Base-by-base conservation (phyloP, 2,113 vertebrate species). In the Larimichthys crocea region DNA sequence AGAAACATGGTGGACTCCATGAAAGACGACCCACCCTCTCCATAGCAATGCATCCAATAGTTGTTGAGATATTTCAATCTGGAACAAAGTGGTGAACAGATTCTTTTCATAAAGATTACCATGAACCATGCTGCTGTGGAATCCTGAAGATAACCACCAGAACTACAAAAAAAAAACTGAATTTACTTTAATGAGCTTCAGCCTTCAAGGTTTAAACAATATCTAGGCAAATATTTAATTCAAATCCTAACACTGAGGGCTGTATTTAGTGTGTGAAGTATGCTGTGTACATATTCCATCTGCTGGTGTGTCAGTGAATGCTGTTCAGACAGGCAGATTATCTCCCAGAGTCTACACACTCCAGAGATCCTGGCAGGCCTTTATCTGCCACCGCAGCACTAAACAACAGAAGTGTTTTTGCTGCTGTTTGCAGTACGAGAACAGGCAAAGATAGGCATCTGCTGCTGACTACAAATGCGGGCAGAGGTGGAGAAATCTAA, bases 401-500 rank as follows among this genome's bases (percentile, higher is more conserved):
- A 87, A 70, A 83, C 84, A 88, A 89, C 88, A 89, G 24, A 29
- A 76, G 77, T 89, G 90, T 85, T 86, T 88, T 46, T 87, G 82
- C 88, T 74, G 82, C 89, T 86, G 89, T 91, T 76, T 84, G 86
- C 84, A 83, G 50, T 19, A 57, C 66, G 61, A 62, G 70, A 75
- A 79, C 86, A 83, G 80, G 74, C 67, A 70, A 22, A 70, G 94
- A 94, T 94, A 94, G 73, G 69, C 55, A 93, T 93, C 92, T 68
- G 76, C 60, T 80, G 64, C 85, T 72, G 74, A 74, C 79, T 89
- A 83, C 76, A 71, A 76, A 73, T 72, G 16, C 2, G 75, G 77
- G 71, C n/a, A 17, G 77, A 68, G 63, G 46, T 67, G 74, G 69
- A 49, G 89, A 75, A 90, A 93, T 69, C n/a, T 40, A 59, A 89